Base-by-base conservation (phyloP, 1,140 invertebrate genomes). In the Procambarus virginalis region DNA sequence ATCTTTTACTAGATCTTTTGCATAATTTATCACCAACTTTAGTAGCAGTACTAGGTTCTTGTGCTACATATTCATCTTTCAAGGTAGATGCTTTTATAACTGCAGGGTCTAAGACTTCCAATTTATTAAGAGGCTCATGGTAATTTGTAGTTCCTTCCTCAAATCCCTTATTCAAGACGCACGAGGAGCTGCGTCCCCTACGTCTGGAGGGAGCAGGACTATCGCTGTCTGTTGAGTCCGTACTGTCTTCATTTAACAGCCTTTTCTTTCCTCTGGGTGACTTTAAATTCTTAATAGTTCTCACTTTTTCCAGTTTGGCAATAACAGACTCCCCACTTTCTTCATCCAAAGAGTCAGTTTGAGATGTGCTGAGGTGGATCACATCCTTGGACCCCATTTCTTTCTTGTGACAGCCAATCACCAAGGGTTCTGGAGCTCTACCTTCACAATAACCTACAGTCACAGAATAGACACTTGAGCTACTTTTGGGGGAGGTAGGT, bases 141-240 rank as follows among this genome's bases (percentile, higher is more conserved):
- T 3, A n/a, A 22, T 64, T 22, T 51, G n/a, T 64, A 45, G n/a
- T 22, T 8, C 34, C 82, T n/a, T 75, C 49, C 10, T 68, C 68
- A n/a, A 84, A 49, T 49, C 45, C 82, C 12, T 75, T 9, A 2
- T 10, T 51, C n/a, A 75, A 55, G 3, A 75, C 70, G 12, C 34
- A 58, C 1, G 12, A 6, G 2, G 60, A 68, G 68, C 82, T 75
- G 48, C 68, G 68, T 17, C 82, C 82, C 68, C 82, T 75, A 10
- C 68, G 82, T 70, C 82, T 70, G 64, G 68, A 68, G 20, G 82
- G 82, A 51, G 48, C 51, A n/a, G 82, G 46, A 22, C 60, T 51
- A 75, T 84, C 82, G 75, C 82, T 84, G 48, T 84, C 82, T 22
- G 68, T 75, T 14, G 82, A 84, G 20, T 84, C 82, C 5, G 68